These are phyloP conservation scores for Harpagoxenus sublaevis DNA, from an alignment of 2,888 invertebrate genomes.

Conservation along the genomic window DNA sequence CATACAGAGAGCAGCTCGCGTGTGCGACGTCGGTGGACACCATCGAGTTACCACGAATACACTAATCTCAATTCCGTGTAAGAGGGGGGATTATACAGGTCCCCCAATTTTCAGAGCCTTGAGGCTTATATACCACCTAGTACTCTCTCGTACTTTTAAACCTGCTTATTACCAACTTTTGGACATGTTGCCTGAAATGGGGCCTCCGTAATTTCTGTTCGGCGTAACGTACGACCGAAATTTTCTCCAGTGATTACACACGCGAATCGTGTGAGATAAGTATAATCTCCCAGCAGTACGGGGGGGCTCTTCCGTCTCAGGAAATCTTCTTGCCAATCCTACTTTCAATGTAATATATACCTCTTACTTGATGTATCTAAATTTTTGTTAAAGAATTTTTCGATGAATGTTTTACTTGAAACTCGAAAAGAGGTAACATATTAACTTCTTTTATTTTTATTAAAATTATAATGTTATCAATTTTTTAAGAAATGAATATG, in stretches of 20 bases:
- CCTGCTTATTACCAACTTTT: slow-evolving; percentile 61
- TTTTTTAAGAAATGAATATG: background rate
- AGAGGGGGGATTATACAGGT: slow-evolving; percentile 70
- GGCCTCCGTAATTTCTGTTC: slow-evolving; percentile 41
- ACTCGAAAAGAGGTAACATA: background rate
- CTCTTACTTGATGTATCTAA: background rate
- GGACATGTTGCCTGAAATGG: slow-evolving; percentile 42
- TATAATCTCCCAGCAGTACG: slow-evolving; percentile 29
- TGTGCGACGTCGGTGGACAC: slow-evolving; percentile 10
- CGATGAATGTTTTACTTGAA: background rate
- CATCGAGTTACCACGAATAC: slow-evolving; percentile 56
- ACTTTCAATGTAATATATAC: background rate
- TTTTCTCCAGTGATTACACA: slow-evolving; percentile 42
- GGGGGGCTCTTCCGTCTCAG: background rate
- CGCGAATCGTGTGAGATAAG: slow-evolving; percentile 37
- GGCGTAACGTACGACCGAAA: slow-evolving; percentile 50
- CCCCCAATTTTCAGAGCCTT: slow-evolving; percentile 61
- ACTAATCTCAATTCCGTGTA: slow-evolving; percentile 73
- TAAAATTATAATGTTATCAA: background rate
- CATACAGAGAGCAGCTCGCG: slow-evolving; percentile 2
- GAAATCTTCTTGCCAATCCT: slow-evolving; percentile 9
- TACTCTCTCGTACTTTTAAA: slow-evolving; percentile 51
- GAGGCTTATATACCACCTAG: slow-evolving; percentile 42
- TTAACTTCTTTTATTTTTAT: background rate
- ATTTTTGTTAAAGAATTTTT: background rate